phyloP scores from a whole-genome alignment of 1,140 invertebrate genomes.

The Hyles euphorbiae region DNA sequence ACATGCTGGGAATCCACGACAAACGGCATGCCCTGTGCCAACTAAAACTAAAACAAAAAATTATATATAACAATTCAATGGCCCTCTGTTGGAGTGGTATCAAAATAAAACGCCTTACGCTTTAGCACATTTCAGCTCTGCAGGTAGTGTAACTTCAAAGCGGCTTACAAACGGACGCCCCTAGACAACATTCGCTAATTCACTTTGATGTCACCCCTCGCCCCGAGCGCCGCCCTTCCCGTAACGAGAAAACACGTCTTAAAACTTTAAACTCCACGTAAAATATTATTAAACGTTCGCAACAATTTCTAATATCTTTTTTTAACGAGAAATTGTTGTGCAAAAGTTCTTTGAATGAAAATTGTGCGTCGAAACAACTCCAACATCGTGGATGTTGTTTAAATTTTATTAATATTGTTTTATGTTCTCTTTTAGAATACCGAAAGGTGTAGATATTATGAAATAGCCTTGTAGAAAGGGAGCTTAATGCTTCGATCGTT shows the following conservation, averaged over 20 bases:
- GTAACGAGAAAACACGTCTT: slow-evolving; percentile 63
- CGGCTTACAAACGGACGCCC: slow-evolving; percentile 63
- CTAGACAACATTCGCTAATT: slow-evolving; percentile 69
- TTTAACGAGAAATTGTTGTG: slow-evolving; percentile 42
- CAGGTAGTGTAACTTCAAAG: slow-evolving; percentile 64
- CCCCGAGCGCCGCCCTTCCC: slow-evolving; percentile 24
- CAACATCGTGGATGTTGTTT: not conserved
- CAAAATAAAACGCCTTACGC: slow-evolving; percentile 42
- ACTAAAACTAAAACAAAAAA: too few species aligned
- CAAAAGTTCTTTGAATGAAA: slow-evolving; percentile 26
- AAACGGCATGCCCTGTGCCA: not conserved
- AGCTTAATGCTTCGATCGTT: too few species aligned
- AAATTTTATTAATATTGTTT: not conserved
- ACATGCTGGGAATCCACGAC: too few species aligned
- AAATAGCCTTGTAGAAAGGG: too few species aligned
- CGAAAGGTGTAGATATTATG: too few species aligned
- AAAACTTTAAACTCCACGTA: slow-evolving; percentile 57
- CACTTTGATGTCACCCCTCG: slow-evolving; percentile 57
- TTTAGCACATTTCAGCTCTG: slow-evolving; percentile 49
- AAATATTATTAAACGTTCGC: slow-evolving; percentile 53
- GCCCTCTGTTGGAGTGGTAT: slow-evolving; percentile 22
- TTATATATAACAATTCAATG: too few species aligned
- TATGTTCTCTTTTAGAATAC: too few species aligned
- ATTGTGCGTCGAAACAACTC: slow-evolving; percentile 3
- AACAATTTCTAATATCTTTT: slow-evolving; percentile 47